Evolutionary conservation across 2,888 invertebrate genomes (phyloP).

Genomic region (Heteromurus nitidus): DNA sequence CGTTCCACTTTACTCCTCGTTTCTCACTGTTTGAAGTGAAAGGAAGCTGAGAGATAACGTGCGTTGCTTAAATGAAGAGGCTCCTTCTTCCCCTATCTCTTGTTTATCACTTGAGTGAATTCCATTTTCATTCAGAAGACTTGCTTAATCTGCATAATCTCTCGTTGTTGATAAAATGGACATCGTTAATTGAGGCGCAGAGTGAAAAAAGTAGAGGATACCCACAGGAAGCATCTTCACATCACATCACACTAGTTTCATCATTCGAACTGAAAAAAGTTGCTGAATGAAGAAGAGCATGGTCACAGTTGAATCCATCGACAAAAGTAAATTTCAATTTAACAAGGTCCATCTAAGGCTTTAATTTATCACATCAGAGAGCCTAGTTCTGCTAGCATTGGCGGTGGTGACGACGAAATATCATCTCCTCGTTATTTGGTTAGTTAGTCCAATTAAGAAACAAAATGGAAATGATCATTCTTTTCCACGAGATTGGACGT

Average conservation of each 20-base stretch:
- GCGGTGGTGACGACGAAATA: conserved; percentile 5
- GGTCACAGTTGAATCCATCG: background rate
- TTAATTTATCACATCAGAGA: conserved; percentile 10
- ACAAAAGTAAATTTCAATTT: background rate
- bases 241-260: too few species aligned
- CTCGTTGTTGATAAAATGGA: conserved; percentile 29
- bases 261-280: background rate
- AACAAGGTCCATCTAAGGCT: conserved; percentile 18
- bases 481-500: too few species aligned
- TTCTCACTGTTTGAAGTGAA: conserved; percentile 17
- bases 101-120: conserved; percentile 40
- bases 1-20: background rate
- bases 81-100: conserved; percentile 41
- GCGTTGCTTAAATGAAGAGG: too few species aligned
- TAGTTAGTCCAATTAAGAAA: conserved; percentile 47
- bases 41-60: conserved; percentile 10
- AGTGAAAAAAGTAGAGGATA: background rate
- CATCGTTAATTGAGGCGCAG: conserved; percentile 27
- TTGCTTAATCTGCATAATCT: conserved; percentile 23
- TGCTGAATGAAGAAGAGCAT: background rate
- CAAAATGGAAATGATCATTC: conserved; percentile 29
- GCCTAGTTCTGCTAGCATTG: background rate
- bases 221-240: conserved; percentile 25
- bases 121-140: conserved; percentile 36
- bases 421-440: conserved; percentile 15